phyloP scores from a whole-genome alignment of 1,140 invertebrate genomes.

The Asobara japonica region DNA sequence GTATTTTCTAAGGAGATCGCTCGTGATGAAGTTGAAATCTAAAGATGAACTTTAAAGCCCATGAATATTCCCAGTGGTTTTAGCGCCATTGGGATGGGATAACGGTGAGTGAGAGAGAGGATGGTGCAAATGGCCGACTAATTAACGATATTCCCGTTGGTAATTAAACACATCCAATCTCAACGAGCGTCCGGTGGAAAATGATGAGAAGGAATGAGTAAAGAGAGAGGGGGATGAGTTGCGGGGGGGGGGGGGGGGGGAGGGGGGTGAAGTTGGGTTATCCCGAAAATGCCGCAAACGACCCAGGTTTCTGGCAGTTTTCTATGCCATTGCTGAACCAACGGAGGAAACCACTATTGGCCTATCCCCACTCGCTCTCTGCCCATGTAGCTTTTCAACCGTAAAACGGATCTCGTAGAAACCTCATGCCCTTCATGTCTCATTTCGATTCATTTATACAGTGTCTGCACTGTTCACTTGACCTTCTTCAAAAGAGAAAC shows the following conservation, averaged over 20 bases:
- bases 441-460: background rate
- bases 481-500: no score
- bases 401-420: constrained; percentile 17
- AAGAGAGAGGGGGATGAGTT: constrained; percentile 14
- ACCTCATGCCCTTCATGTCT: background rate
- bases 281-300: constrained; percentile 28
- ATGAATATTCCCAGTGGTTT: constrained; percentile 20
- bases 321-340: constrained; percentile 33
- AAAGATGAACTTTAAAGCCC: constrained; percentile 46
- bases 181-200: constrained; percentile 29
- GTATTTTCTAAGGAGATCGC: constrained; percentile 52
- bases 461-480: background rate
- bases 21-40: constrained; percentile 44
- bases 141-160: constrained; percentile 65
- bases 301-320: constrained; percentile 26
- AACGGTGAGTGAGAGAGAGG: background rate
- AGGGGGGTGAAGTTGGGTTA: constrained; percentile 28
- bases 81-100: background rate
- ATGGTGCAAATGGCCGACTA: constrained; percentile 45
- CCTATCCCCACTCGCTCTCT: constrained; percentile 20
- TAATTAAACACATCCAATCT: constrained; percentile 59
- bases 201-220: constrained; percentile 19
- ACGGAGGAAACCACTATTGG: constrained; percentile 54
- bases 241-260: background rate
- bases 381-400: constrained; percentile 19